Evolutionary conservation across 2,113 vertebrate genomes (phyloP).

Genomic region (Acanthisitta chloris): DNA sequence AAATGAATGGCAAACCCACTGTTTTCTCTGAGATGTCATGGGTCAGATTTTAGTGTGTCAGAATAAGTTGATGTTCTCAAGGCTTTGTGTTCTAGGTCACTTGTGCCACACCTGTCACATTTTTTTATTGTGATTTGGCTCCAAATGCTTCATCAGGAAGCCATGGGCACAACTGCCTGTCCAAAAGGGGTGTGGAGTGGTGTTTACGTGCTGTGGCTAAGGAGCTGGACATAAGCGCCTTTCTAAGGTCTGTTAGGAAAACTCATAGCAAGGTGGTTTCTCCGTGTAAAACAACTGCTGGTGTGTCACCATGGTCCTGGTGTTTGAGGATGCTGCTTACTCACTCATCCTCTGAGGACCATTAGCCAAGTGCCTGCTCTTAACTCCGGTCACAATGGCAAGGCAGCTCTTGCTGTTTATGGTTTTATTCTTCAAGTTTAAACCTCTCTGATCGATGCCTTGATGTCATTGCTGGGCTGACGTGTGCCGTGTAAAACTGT

Average conservation of each 20-base stretch:
- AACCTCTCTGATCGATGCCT: not conserved
- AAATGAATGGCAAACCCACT: not conserved
- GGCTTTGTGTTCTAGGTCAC: not conserved
- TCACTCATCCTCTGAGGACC: not conserved
- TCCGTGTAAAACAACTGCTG: not conserved
- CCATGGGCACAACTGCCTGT: not conserved
- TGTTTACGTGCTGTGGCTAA: fast-evolving
- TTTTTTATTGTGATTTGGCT: not conserved
- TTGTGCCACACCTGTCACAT: fast-evolving
- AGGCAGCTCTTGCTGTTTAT: not conserved
- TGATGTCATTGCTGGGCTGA: not conserved
- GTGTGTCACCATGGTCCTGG: not conserved
- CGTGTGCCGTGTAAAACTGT: fast-evolving
- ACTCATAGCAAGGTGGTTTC: not conserved
- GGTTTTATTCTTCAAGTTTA: not conserved
- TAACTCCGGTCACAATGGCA: not conserved
- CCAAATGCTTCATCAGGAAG: not conserved
- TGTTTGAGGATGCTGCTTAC: not conserved
- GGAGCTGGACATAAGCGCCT: not conserved
- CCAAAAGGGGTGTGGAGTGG: not conserved
- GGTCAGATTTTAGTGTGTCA: not conserved
- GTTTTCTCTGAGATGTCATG: not conserved
- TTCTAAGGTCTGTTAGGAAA: not conserved
- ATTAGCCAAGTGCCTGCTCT: not conserved
- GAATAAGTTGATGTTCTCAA: not conserved